Base-by-base conservation (phyloP, 2,888 invertebrate genomes). In the Xestia c-nigrum region DNA sequence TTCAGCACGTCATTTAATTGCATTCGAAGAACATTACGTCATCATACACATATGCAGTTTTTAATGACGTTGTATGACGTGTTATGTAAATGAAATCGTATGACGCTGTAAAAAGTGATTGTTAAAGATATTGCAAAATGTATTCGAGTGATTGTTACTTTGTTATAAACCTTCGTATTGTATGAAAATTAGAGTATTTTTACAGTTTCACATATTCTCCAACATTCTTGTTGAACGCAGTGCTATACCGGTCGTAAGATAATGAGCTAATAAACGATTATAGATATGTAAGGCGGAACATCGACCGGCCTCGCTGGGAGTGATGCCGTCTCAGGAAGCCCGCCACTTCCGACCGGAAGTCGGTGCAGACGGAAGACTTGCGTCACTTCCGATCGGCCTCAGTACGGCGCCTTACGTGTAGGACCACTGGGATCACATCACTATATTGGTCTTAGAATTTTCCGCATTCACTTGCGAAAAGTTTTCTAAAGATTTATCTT, bases 271-370 rank as follows among this genome's bases (percentile, higher is more conserved):
- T 81, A 71, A 75, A 85, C 72, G 55, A 81, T 76, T 83, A 43
- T 63, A 83, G 73, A 79, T 75, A 83, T 71, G 79, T 85, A 87
- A 88, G 84, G 86, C 90, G 90, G 88, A 90, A 92, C 89, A 84
- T 88, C 80, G 81, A 76, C 81, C 90, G 94, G 89, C 94, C 94
- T 94, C 93, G 87, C 63, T 69, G 91, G 85, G 89, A 89, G 85
- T 85, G 86, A 86, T 87, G 87, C 87, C 85, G 87, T 86, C 86
- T 89, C 92, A 94, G 95, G 95, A 95, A 95, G 92, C 91, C 87
- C 84, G 80, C 78, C 87, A 88, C 94, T 95, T 95, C 95, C 95
- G 94, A 93, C 89, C 95, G 95, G 96, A 96, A 96, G 93, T 88
- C 86, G 73, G 79, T 88, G 90, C 90, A 91, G 91, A 89, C 93